Base-by-base conservation (phyloP, 2,888 invertebrate genomes). In the Zaprionus obscuricornis region DNA sequence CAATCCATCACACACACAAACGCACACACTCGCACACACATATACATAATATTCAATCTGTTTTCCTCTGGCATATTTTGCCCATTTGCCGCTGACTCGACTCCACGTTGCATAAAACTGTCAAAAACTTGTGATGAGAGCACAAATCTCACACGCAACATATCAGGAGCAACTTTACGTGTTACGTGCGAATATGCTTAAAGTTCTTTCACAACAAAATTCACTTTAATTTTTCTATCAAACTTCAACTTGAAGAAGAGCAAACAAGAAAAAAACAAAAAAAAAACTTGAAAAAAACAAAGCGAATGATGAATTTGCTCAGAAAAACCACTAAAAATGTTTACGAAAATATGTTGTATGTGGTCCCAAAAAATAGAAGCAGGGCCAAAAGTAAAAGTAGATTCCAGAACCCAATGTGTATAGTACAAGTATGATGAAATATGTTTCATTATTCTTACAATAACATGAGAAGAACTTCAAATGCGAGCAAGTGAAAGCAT, bases 1-100 rank as follows among this genome's bases (percentile, higher is more conserved):
- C 74, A 81, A 83, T 84, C 82, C 77, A 81, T 83, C 86, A 83
- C 62, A 56, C 39, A 42, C 31, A 60, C 36, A 52, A 39, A 29
- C 34, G 55, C 40, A 49, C 39, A 37, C 24, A 10, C 43, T 14
- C 22, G 29, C 50, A n/a, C 24, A 45, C 16, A 40, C 55, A 43
- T 50, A 36, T 31, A 37, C 27, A 43, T 37, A 16, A 18, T n/a
- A n/a, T n/a, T n/a, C n/a, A n/a, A n/a, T n/a, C n/a, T n/a, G n/a
- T n/a, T n/a, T n/a, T n/a, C n/a, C n/a, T n/a, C n/a, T n/a, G n/a
- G n/a, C n/a, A n/a, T n/a, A n/a, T n/a, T n/a, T n/a, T n/a, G 10
- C 33, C 6, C 37, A 45, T 36, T 22, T 31, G 11, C n/a, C 20
- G 7, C n/a, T 7, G 6, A 0, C 27, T 6, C 1, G 4, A 11